Conservation (phyloP, 2,888 invertebrate species). For the Lysandra bellargus region DNA sequence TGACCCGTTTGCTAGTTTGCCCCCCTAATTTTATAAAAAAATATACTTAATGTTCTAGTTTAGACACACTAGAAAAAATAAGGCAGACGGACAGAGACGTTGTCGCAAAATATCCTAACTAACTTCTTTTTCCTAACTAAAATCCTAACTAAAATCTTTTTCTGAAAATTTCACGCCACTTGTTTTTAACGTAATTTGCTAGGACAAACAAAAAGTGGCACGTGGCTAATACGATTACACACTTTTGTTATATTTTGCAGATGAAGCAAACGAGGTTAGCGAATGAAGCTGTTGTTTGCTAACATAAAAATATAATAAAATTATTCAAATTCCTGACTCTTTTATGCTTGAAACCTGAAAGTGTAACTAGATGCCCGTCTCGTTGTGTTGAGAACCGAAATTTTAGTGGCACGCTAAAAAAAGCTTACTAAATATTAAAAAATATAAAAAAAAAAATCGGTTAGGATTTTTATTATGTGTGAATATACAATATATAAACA, state of each 20-base stretch:
- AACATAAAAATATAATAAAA: background rate
- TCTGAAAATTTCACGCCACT: background rate
- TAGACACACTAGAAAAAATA: no score
- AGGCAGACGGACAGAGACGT: no score
- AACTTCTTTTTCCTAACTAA: no score
- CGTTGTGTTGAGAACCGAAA: background rate
- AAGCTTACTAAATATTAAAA: no score
- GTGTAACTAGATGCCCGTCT: background rate
- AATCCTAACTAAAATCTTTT: background rate
- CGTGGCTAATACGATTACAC: conserved; percentile 1
- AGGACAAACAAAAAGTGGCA: background rate
- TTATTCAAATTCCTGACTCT: background rate
- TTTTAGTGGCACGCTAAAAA: no score
- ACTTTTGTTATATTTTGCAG: conserved; percentile 13
- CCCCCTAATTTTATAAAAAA: no score
- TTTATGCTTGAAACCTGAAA: background rate
- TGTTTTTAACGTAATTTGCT: background rate
- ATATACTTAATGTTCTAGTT: no score
- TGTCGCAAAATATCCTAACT: no score
- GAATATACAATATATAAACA: no score
- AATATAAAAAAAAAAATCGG: no score
- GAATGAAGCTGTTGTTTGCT: background rate
- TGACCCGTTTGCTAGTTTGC: no score
- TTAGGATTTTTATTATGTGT: no score
- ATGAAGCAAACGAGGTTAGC: background rate